Evolutionary conservation across 2,113 vertebrate genomes (phyloP), one percentile per base, ranked within the genome.

Genomic region (Empidonax traillii): DNA sequence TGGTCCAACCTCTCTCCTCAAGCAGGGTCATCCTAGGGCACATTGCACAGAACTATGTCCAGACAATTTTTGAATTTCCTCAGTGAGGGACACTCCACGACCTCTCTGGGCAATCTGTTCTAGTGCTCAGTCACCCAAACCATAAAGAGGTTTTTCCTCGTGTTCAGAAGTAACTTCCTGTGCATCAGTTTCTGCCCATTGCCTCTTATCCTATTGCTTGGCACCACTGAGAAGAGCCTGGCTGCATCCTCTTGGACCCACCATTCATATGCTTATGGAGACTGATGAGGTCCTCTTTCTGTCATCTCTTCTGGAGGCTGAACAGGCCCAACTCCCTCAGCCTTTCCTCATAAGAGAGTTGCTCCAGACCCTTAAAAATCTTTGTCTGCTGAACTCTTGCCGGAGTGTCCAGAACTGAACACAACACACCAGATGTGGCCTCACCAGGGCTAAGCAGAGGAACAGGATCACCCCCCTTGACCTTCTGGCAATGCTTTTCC

Each of bases 381-480:
- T 71, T 71, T 63, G 16, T 63, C 13, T 12, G 2, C 16, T 56
- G n/a, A 16, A 21, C 7, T 19, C 23, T 47, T 47, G 47, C 0
- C 41, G 14, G 75, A 47, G 49, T 78, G 23, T 19, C 39, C 56
- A 55, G 30, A 63, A 30, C 10, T 71, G 56, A 41, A 28, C 59
- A 39, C 12, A 28, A 39, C 3, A 8, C 47, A 33, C 39, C n/a
- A 33, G 18, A 10, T 14, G 12, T 22, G 33, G 23, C 28, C 46
- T 61, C 11, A 14, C 18, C 22, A 15, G 47, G 12, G 14, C 85
- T 11, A 3, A 33, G 14, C 5, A 53, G 23, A 62, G 10, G 9
- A 10, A 0, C 14, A 47, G 12, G 24, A 63, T 47, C 49, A 30
- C 5, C 3, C 3, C 3, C 13, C 28, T 9, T 1, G 1, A 0